Evolutionary conservation across 2,888 invertebrate genomes (phyloP), one percentile per base, ranked within the genome.

Genomic region (Dolichopus griseipennis): DNA sequence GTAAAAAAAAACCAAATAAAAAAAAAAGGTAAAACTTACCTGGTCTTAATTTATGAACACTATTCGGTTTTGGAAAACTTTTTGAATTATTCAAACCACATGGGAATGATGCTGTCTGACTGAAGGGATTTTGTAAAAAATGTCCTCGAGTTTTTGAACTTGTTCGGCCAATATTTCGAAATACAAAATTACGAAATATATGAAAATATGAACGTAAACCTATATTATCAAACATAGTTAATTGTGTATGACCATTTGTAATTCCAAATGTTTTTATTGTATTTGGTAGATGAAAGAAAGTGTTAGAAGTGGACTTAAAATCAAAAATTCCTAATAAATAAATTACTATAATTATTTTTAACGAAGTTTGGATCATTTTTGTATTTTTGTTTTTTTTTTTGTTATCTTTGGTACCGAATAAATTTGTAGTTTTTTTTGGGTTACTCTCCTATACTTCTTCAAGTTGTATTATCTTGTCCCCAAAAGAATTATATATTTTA

Each of bases 41-140:
- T 66, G 85, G 85, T 69, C 82, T 76, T 68, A 85, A 74, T 72
- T 76, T 73, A 75, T 85, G 82, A 21, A 85, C 83, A 68, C 79
- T 83, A n/a, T 73, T 76, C 2, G 85, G 85, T n/a, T 77, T 75
- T 20, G 69, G 69, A 8, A 69, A 7, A 8, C 74, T 74, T 68
- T 74, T 72, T 21, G 73, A 73, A 64, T 73, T 71, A 33, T 72
- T 74, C 43, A 74, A 66, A 68, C 73, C 70, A 66, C 79, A 79
- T 12, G 77, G 77, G 72, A 79, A 79, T 72, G 69, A 6, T 69
- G 68, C 20, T n/a, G 9, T 27, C 18, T 34, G 10, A 27, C 43
- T 15, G 41, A 75, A 70, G 66, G 69, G 68, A 65, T 72, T 70
- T 71, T 76, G 76, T 52, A 75, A 65, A 70, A 72, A 73, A 41